A percentile compares a stretch with the other conserved stretches of the same genome.
Conservation (phyloP, 2,888 invertebrate species). For the Drosophila acutilabella region DNA sequence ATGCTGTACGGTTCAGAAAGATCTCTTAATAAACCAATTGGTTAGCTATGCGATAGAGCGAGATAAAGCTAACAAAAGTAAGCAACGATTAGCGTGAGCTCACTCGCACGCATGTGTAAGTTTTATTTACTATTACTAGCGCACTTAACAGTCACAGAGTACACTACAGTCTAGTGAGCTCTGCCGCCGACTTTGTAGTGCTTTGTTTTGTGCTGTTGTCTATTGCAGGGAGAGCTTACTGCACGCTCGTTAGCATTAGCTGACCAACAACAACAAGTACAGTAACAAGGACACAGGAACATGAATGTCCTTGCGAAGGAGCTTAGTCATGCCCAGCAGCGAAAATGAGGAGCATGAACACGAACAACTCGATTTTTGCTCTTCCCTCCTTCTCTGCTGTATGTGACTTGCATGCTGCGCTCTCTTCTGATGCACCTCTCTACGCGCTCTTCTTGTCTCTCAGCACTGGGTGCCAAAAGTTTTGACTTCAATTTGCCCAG, state of each 20-base stretch:
- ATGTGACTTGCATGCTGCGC: conserved; percentile 70
- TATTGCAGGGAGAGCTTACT: conserved; percentile 56
- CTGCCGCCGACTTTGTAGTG: not conserved
- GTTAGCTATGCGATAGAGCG: no score
- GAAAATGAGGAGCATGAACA: conserved; percentile 3
- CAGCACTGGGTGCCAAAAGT: conserved; percentile 65
- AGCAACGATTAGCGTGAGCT: no score
- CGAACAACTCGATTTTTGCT: conserved; percentile 36
- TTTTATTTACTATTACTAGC: no score
- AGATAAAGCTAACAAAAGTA: no score
- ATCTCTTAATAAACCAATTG: no score
- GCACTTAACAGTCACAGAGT: no score
- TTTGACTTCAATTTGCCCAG: conserved; percentile 75
- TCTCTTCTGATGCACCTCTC: conserved; percentile 5
- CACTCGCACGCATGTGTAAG: no score
- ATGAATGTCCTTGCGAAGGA: conserved; percentile 25
- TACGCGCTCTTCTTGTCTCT: not conserved
- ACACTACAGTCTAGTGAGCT: not conserved
- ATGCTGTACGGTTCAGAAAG: no score
- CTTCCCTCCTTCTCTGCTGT: conserved; percentile 23
- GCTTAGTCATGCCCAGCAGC: conserved; percentile 49
- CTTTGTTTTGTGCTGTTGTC: conserved; percentile 6
- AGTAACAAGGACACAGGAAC: conserved; percentile 40
- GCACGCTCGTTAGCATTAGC: conserved; percentile 67
- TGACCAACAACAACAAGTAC: conserved; percentile 41